Percentiles rank a stretch among this genome's conserved stretches.
phyloP scores from a whole-genome alignment of 2,888 invertebrate genomes.

The Patella ulyssiponensis region DNA sequence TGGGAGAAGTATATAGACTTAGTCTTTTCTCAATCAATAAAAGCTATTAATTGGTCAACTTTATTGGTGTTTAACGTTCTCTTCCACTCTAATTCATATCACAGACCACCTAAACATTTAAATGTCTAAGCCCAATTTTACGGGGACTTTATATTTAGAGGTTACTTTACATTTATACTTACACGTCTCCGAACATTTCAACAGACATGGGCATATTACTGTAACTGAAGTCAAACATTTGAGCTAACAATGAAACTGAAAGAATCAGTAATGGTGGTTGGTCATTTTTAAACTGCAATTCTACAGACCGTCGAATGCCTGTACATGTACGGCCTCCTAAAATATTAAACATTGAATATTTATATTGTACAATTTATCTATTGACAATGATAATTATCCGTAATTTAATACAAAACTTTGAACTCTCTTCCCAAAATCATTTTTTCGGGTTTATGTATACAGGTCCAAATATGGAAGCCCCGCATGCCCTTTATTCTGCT shows the following conservation, averaged over 20 bases:
- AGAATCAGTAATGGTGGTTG: background rate
- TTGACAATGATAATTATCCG: background rate
- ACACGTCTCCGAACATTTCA: background rate
- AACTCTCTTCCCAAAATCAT: too few species aligned
- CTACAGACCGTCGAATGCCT: background rate
- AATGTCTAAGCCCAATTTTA: too few species aligned
- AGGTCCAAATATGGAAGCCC: too few species aligned
- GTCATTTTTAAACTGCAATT: background rate
- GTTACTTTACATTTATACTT: background rate
- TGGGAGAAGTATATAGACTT: too few species aligned
- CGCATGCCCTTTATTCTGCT: too few species aligned
- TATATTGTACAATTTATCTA: background rate
- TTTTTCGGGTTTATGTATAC: too few species aligned
- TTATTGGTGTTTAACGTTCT: background rate
- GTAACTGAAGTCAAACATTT: background rate
- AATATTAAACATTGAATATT: background rate
- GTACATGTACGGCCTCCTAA: background rate
- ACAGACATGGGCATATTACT: background rate
- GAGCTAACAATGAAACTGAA: background rate
- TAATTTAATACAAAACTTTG: too few species aligned
- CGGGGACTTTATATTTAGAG: too few species aligned
- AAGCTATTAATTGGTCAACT: too few species aligned
- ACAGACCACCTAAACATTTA: too few species aligned
- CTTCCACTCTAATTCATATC: too few species aligned
- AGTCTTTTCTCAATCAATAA: too few species aligned